A percentile compares a stretch with the other conserved stretches of the same genome.
Evolutionary conservation across 2,797 vertebrate genomes (phyloP).

Genomic region (Rhynchonycteris naso): DNA sequence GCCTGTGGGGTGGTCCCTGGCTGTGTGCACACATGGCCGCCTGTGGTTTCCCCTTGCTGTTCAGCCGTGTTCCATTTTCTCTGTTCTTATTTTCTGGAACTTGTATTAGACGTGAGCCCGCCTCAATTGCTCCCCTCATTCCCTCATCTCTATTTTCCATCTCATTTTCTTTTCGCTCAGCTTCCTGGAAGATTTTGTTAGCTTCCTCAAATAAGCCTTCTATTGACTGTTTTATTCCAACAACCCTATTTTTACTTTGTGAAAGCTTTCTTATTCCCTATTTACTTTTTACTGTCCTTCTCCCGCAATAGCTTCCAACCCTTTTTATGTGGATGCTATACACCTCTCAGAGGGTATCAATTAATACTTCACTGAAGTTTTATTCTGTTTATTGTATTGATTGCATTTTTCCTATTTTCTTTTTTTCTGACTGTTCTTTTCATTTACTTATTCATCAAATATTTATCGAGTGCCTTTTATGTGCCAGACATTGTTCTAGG

Average conservation of each 20-base stretch:
- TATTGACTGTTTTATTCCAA: slow-evolving; percentile 8
- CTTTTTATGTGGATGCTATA: background rate
- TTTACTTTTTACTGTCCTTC: background rate
- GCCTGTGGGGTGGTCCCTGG: background rate
- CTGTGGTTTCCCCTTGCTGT: background rate
- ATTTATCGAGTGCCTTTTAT: slow-evolving; percentile 9
- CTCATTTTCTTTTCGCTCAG: slow-evolving; percentile 33
- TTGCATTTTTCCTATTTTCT: background rate
- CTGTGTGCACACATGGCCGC: fast-evolving
- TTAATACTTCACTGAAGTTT: background rate
- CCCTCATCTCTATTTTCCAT: background rate
- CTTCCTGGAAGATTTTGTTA: slow-evolving; percentile 13
- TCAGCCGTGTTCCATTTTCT: background rate
- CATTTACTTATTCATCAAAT: slow-evolving; percentile 27
- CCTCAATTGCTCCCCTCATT: background rate
- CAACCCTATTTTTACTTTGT: background rate
- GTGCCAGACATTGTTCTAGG: background rate
- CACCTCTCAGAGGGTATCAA: background rate
- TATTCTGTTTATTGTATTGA: background rate
- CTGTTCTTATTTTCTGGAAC: background rate
- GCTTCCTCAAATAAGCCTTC: slow-evolving; percentile 1
- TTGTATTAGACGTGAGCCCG: background rate
- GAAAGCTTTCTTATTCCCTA: background rate
- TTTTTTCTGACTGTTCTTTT: slow-evolving; percentile 11
- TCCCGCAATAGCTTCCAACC: background rate